Conservation (phyloP, 2,113 vertebrate genomes). For the Brachionichthys hirsutus region DNA sequence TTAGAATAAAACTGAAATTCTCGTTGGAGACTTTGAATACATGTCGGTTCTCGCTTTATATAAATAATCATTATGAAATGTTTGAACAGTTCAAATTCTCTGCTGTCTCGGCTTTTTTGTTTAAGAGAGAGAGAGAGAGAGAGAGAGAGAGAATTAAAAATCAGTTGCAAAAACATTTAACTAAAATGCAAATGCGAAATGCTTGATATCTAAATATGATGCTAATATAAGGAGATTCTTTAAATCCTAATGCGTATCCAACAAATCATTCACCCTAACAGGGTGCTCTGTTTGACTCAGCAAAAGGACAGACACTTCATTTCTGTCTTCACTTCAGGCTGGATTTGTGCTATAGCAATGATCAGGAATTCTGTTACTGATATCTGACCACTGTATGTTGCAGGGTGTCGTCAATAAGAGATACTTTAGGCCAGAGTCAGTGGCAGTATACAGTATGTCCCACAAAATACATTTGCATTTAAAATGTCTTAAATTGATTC, state of each 20-base stretch:
- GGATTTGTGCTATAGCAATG: not conserved
- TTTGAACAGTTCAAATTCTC: constrained; percentile 50
- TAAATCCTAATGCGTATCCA: too few relatives aligned
- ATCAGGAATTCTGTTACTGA: not conserved
- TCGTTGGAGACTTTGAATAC: constrained; percentile 45
- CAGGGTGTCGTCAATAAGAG: constrained; percentile 22
- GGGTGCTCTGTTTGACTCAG: too few relatives aligned
- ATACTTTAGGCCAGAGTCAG: not conserved
- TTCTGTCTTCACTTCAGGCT: too few relatives aligned
- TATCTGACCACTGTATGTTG: constrained; percentile 4
- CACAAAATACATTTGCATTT: not conserved
- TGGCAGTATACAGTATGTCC: not conserved
- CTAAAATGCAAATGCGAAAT: too few relatives aligned
- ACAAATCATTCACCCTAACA: too few relatives aligned
- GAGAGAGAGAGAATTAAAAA: not conserved
- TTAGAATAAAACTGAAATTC: constrained; percentile 47
- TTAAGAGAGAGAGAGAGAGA: constrained; percentile 21
- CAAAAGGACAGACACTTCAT: too few relatives aligned
- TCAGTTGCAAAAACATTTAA: too few relatives aligned
- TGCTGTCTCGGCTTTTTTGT: constrained; percentile 44
- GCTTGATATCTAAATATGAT: too few relatives aligned
- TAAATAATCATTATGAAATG: constrained; percentile 46
- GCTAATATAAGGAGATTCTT: too few relatives aligned
- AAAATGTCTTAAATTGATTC: not conserved
- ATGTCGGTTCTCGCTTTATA: constrained; percentile 9